phyloP scores from a whole-genome alignment of 2,113 vertebrate genomes.

The Clupea harengus region DNA sequence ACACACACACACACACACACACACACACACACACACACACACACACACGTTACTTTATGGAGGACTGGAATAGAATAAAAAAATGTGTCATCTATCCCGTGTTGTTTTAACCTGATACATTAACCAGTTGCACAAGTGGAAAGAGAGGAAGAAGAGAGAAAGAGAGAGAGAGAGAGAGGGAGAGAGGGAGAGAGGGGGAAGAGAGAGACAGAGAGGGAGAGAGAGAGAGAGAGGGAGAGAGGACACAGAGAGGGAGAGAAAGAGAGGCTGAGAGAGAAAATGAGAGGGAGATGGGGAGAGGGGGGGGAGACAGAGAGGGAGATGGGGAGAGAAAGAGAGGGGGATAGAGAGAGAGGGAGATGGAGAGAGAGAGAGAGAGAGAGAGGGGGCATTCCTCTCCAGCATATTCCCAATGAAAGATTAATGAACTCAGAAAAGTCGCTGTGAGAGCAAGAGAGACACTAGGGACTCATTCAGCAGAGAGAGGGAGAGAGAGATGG shows the following conservation, averaged over 20 bases:
- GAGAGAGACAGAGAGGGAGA: constrained; percentile 20
- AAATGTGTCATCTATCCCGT: background rate
- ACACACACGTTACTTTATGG: background rate
- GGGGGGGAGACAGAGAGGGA: constrained; percentile 16
- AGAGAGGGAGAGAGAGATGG: constrained; percentile 73
- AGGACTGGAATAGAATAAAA: background rate
- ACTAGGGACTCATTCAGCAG: constrained; percentile 75
- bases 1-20: no score
- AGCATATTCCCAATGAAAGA: constrained; percentile 77
- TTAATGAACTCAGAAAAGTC: constrained; percentile 77
- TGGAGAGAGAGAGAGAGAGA: background rate
- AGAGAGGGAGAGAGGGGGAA: background rate
- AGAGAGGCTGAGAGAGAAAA: no score
- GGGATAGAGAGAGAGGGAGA: constrained; percentile 15
- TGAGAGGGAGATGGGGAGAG: no score
- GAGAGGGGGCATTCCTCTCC: constrained; percentile 61
- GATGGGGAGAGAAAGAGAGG: background rate
- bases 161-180: background rate
- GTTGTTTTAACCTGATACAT: no score
- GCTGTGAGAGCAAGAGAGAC: constrained; percentile 69
- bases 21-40: background rate
- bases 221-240: background rate
- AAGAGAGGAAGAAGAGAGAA: background rate
- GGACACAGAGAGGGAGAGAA: no score
- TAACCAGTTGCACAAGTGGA: no score